Evolutionary conservation across 2,888 invertebrate genomes (phyloP), one percentile per base, ranked within the genome.

Genomic region (Folsomia candida): DNA sequence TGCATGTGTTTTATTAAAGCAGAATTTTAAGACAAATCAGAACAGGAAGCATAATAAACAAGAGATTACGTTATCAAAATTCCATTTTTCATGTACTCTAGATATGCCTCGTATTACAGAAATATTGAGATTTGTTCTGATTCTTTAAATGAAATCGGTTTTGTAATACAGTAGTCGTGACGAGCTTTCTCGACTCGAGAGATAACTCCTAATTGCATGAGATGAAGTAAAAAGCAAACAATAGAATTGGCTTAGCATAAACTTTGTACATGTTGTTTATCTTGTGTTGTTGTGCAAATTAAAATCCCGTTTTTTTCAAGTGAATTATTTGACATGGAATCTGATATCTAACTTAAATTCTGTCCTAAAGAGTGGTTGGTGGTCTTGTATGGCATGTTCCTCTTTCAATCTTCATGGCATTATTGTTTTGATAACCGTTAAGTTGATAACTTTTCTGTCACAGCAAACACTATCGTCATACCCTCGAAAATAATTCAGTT

Each of bases 161-260:
- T n/a, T n/a, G n/a, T n/a, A n/a, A n/a, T n/a, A 37, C 37, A 22
- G 54, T 18, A 54, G 54, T 54, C 54, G 54, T 54, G 54, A 54
- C 54, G 11, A 54, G 20, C 20, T n/a, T 54, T 54, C 6, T 20
- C 22, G 54, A 54, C 18, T 54, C 18, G 18, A 54, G 4, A 47
- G 54, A 14, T 54, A 54, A 54, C 20, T 54, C 54, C 20, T 54
- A 54, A 54, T 54, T 54, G 54, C 20, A n/a, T 47, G 47, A 18
- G 18, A 11, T 47, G 18, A 47, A 47, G 47, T 18, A 11, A 18
- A 47, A 47, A 11, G 11, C 6, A 54, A 22, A 54, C 54, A 54
- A 54, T n/a, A n/a, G 14, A 37, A 37, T 37, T 37, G 6, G 54
- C 54, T 54, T 54, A 54, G 6, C 54, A 54, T 20, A 54, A 20